Evolutionary conservation across 2,888 invertebrate genomes (phyloP).

Genomic region (Bimastos eiseni): DNA sequence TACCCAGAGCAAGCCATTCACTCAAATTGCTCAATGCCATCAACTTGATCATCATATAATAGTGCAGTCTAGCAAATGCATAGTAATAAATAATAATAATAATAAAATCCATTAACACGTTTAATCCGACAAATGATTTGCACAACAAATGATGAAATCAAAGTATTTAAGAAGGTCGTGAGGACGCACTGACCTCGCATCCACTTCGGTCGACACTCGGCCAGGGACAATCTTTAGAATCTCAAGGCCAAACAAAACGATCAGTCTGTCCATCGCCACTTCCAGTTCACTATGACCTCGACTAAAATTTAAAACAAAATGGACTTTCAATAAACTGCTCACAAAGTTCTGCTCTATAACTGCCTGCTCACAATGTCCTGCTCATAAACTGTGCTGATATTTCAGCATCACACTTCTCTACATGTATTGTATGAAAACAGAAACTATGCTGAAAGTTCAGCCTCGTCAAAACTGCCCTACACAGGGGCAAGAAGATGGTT

Average conservation of each 20-base stretch:
- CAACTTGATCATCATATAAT: too few relatives aligned
- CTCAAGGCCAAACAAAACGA: constrained; percentile 92
- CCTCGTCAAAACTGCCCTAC: not conserved
- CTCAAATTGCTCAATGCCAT: too few relatives aligned
- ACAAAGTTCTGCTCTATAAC: too few relatives aligned
- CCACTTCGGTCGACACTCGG: constrained; percentile 92
- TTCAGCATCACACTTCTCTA: not conserved
- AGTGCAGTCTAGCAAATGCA: too few relatives aligned
- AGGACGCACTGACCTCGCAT: constrained; percentile 74
- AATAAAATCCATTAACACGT: too few relatives aligned
- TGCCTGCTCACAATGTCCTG: not conserved
- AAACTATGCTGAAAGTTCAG: too few relatives aligned
- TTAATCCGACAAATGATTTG: too few relatives aligned
- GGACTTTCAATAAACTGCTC: not conserved
- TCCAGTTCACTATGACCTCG: constrained; percentile 75
- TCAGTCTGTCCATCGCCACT: constrained; percentile 88
- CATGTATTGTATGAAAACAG: too few relatives aligned
- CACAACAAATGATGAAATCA: not conserved
- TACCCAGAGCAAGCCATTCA: too few relatives aligned
- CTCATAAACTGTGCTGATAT: not conserved
- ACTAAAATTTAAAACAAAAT: constrained; percentile 62
- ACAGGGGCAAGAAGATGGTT: too few relatives aligned
- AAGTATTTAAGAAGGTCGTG: not conserved
- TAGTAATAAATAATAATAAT: too few relatives aligned
- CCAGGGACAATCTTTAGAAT: constrained; percentile 97